Conservation (phyloP, 2,888 invertebrate genomes). For the Seira sanloemensis region DNA sequence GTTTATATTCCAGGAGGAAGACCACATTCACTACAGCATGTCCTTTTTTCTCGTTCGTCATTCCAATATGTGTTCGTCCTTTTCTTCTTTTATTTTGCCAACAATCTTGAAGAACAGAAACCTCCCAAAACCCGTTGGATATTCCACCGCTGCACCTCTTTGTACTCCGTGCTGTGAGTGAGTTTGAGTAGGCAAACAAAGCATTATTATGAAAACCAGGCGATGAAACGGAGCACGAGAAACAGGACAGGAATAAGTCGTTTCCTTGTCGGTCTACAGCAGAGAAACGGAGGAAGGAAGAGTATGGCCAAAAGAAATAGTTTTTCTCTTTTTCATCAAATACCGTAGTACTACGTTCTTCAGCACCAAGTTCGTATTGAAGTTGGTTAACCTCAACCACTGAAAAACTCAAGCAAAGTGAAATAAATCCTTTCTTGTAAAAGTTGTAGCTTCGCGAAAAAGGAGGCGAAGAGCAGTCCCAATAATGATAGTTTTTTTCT, state of each 20-base stretch:
- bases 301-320: slow-evolving; percentile 15
- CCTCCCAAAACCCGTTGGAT: neutral
- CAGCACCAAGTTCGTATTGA: slow-evolving; percentile 38
- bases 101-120: neutral
- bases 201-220: neutral
- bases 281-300: slow-evolving; percentile 51
- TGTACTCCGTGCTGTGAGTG: neutral
- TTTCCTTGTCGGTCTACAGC: neutral
- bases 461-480: neutral
- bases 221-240: neutral
- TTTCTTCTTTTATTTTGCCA: slow-evolving; percentile 6
- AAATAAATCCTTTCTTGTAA: neutral
- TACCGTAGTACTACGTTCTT: slow-evolving; percentile 15
- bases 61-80: neutral
- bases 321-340: slow-evolving; percentile 26
- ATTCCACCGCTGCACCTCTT: neutral
- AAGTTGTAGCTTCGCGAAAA: neutral
- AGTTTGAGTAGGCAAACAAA: slow-evolving; percentile 1
- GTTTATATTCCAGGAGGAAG: neutral
- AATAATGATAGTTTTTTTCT: neutral
- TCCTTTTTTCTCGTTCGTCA: neutral
- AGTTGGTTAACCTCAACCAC: slow-evolving; percentile 56
- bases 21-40: neutral
- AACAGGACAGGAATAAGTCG: slow-evolving; percentile 5
- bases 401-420: neutral